Evolutionary conservation across 2,888 invertebrate species (phyloP).

Genomic region (Agrochola lota): DNA sequence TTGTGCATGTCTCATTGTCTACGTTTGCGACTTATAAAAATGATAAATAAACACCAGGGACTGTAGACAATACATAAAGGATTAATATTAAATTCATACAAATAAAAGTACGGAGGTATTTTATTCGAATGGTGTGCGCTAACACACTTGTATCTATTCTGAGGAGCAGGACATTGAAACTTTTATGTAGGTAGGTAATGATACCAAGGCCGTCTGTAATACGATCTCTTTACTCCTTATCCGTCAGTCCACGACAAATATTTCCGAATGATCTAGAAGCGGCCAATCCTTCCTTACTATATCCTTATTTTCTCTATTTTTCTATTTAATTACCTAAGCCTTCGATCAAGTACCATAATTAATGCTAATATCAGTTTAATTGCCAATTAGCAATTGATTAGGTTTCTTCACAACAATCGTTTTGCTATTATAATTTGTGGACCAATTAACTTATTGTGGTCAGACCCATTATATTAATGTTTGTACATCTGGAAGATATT

Average conservation of each 20-base stretch:
- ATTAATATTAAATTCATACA: conserved; percentile 18
- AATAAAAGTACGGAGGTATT: conserved; percentile 23
- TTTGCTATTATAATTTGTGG: conserved; percentile 33
- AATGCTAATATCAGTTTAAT: conserved; percentile 34
- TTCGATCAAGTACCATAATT: conserved; percentile 8
- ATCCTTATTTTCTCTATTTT: conserved; percentile 2
- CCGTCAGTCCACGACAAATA: not conserved
- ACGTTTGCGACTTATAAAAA: conserved; percentile 38
- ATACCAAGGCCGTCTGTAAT: not conserved
- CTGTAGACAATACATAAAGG: conserved; percentile 23
- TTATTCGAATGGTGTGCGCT: not conserved
- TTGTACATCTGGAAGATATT: conserved; percentile 1
- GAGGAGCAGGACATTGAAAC: not conserved
- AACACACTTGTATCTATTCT: not conserved
- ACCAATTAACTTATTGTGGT: conserved; percentile 4
- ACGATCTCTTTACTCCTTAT: not conserved
- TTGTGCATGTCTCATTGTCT: conserved; percentile 51
- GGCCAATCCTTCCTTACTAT: not conserved
- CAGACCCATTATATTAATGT: conserved; percentile 15
- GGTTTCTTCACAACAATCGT: conserved; percentile 25
- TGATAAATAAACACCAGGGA: conserved; percentile 43
- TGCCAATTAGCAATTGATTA: conserved; percentile 45
- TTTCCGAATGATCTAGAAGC: not conserved
- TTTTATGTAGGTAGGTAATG: not conserved
- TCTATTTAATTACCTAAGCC: not conserved